phyloP scores from a whole-genome alignment of 2,113 vertebrate species.

The Pristiophorus japonicus region DNA sequence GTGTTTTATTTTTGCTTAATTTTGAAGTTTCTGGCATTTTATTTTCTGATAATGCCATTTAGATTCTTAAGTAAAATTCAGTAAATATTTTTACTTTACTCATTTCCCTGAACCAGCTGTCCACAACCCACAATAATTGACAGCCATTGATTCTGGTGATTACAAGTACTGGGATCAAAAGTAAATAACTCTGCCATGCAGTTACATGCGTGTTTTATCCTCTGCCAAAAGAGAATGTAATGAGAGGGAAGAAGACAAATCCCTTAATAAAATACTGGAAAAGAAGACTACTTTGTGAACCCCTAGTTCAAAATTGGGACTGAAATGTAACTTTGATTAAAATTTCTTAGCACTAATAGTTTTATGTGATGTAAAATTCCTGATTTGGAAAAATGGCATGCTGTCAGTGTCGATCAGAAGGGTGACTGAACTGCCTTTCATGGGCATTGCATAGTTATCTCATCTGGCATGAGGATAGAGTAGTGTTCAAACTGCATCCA shows the following conservation, averaged over 20 bases:
- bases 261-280: not conserved
- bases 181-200: not conserved
- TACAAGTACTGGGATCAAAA: not conserved
- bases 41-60: not conserved
- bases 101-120: not conserved
- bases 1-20: not conserved
- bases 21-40: not conserved
- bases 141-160: not conserved
- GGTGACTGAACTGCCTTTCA: not conserved
- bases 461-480: not conserved
- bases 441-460: not conserved
- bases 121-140: not conserved
- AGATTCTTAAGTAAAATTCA: not conserved
- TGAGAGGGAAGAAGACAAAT: not conserved
- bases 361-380: not conserved
- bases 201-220: not conserved
- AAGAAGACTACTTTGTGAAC: not conserved
- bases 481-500: not conserved
- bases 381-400: not conserved
- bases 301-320: not conserved
- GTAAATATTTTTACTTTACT: not conserved
- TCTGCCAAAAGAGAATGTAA: not conserved
- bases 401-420: not conserved
- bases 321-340: not conserved
- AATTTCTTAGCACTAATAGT: not conserved